phyloP scores from a whole-genome alignment of 37 sponge, comb jelly and placozoan genomes.

The Theonella swinhoei region DNA sequence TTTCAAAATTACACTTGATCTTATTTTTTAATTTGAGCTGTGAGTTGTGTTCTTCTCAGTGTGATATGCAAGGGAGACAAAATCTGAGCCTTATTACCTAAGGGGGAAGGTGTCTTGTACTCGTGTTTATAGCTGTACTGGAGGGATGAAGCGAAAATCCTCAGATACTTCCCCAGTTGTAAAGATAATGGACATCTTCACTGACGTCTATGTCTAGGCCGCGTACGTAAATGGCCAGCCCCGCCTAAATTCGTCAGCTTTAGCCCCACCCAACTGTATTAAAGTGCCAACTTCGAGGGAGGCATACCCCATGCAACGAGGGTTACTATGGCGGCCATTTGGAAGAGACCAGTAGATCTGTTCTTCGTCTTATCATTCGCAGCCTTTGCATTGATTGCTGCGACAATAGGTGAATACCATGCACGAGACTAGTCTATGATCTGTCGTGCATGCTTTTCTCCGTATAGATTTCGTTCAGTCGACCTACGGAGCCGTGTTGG shows the following conservation, averaged over 20 bases:
- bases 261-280: no score
- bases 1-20: neutral
- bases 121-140: no score
- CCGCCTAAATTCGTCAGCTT: no score
- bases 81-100: neutral
- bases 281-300: neutral
- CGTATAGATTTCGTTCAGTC: slow-evolving; percentile 70
- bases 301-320: neutral
- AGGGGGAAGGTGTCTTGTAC: no score
- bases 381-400: slow-evolving; percentile 65
- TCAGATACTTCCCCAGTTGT: no score
- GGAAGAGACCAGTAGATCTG: slow-evolving; percentile 63
- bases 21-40: neutral
- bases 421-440: neutral
- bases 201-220: no score
- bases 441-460: neutral
- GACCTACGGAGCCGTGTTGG: slow-evolving; percentile 46
- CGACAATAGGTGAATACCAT: slow-evolving; percentile 66
- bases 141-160: no score
- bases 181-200: no score
- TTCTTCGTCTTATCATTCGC: slow-evolving; percentile 56
- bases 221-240: no score
- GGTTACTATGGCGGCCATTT: slow-evolving; percentile 25
- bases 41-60: neutral
- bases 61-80: neutral